Base-by-base conservation (phyloP, 2,113 vertebrate species). In the Leptodactylus fuscus region DNA sequence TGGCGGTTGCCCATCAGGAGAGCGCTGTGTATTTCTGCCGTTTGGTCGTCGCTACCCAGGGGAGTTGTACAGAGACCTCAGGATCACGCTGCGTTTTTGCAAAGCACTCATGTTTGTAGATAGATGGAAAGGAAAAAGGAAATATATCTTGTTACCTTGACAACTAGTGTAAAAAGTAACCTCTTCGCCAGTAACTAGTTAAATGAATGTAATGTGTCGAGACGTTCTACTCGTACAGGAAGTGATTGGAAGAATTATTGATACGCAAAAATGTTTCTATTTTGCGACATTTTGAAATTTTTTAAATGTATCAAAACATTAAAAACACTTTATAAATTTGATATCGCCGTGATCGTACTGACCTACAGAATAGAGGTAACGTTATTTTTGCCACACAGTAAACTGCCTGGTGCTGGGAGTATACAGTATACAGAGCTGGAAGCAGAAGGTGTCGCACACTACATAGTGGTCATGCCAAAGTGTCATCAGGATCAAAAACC, bases 101-200 rank as follows among this genome's bases (percentile, higher is more conserved):
- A 44, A 60, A 60, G 22, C 38, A 15, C 44, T 80, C 34, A 60
- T 80, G 55, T 62, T 41, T 80, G 53, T 16, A 16, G 49, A 80
- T 62, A 6, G 55, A 62, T 62, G 49, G 36, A n/a, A 34, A 77
- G 8, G 12, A 80, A 60, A 41, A 62, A 44, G 7, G 36, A 41
- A 80, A 60, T 80, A 44, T 80, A 60, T 44, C 53, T 58, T 16
- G 77, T 80, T 62, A n/a, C 77, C 58, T 44, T 27, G 77, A 24
- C 77, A 80, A 80, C 77, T 6, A 20, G 16, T 24, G 32, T 62
- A 60, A 18, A 62, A 62, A 62, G 55, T 80, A 80, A 41, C 24
- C 34, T 24, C 55, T 1, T 34, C 24, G 32, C 27, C 77, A 27
- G 44, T 80, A 80, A 24, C 77, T 44, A 60, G 44, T 44, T 44